A percentile compares a stretch with the other conserved stretches of the same genome.
phyloP scores from a whole-genome alignment of 2,888 invertebrate genomes.

The Ornithoptera alexandrae region DNA sequence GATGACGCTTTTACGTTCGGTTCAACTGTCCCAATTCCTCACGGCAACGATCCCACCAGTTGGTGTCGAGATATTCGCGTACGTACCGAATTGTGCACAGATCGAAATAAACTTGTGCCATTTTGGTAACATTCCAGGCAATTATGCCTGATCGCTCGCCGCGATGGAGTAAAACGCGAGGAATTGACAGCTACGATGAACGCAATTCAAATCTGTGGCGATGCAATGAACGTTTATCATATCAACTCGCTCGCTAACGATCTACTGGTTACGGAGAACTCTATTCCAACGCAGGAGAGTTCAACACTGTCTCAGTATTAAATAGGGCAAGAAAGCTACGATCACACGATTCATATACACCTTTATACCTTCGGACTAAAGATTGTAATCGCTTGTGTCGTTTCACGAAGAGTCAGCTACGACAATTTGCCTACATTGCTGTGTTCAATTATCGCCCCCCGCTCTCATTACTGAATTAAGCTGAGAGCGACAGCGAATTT shows the following conservation, averaged over 20 bases:
- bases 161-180: slow-evolving; percentile 57
- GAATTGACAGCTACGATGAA: slow-evolving; percentile 61
- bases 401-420: slow-evolving; percentile 57
- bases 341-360: slow-evolving; percentile 40
- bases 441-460: slow-evolving; percentile 78
- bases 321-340: slow-evolving; percentile 41
- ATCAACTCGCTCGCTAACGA: slow-evolving; percentile 45
- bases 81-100: slow-evolving; percentile 20
- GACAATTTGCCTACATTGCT: slow-evolving; percentile 76
- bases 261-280: slow-evolving; percentile 48
- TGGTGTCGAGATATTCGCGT: slow-evolving; percentile 13
- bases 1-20: too few species aligned
- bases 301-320: slow-evolving; percentile 56
- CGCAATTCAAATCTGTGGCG: slow-evolving; percentile 70
- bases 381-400: slow-evolving; percentile 42
- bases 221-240: slow-evolving; percentile 56
- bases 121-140: slow-evolving; percentile 54
- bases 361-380: slow-evolving; percentile 44
- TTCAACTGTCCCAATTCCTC: slow-evolving; percentile 41
- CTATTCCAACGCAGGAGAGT: slow-evolving; percentile 52
- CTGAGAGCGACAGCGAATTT: slow-evolving; percentile 69
- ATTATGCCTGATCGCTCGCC: slow-evolving; percentile 47
- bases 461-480: slow-evolving; percentile 78
- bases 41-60: slow-evolving; percentile 18
- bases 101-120: slow-evolving; percentile 39